Evolutionary conservation across 2,113 vertebrate genomes (phyloP).

Genomic region (Dicrurus megarhynchus): DNA sequence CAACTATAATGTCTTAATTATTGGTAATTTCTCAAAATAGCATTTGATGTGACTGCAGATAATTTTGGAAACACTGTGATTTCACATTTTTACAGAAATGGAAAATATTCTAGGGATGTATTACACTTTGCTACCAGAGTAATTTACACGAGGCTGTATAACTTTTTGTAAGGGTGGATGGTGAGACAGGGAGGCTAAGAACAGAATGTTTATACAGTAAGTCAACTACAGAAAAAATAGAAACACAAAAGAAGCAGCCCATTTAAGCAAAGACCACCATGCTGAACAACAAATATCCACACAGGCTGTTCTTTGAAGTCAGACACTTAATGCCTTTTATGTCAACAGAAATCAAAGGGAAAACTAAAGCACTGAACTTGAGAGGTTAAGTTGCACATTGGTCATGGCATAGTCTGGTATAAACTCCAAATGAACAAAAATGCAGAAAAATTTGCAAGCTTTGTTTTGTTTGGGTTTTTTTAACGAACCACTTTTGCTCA

Average conservation of each 20-base stretch:
- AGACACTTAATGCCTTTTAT: slow-evolving; percentile 11
- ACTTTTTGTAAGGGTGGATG: not conserved
- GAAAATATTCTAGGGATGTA: not conserved
- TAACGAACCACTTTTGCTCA: not conserved
- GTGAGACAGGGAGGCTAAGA: not conserved
- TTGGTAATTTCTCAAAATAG: not conserved
- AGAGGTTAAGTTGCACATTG: slow-evolving; percentile 1
- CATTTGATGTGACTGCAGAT: not conserved
- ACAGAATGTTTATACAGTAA: not conserved
- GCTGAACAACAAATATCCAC: slow-evolving; percentile 7
- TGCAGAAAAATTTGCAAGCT: not conserved
- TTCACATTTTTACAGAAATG: not conserved
- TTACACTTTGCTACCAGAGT: not conserved
- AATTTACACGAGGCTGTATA: not conserved
- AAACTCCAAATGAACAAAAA: not conserved
- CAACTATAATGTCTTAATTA: not conserved
- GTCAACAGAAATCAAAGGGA: slow-evolving; percentile 25
- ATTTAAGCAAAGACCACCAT: not conserved
- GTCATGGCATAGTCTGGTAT: not conserved
- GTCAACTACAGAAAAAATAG: not conserved
- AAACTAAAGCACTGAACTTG: not conserved
- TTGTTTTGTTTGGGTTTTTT: not conserved
- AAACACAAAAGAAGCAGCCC: not conserved
- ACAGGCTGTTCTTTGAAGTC: slow-evolving; percentile 18
- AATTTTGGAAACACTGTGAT: not conserved